Conservation (phyloP, 2,113 vertebrate species). For the Indicator indicator region DNA sequence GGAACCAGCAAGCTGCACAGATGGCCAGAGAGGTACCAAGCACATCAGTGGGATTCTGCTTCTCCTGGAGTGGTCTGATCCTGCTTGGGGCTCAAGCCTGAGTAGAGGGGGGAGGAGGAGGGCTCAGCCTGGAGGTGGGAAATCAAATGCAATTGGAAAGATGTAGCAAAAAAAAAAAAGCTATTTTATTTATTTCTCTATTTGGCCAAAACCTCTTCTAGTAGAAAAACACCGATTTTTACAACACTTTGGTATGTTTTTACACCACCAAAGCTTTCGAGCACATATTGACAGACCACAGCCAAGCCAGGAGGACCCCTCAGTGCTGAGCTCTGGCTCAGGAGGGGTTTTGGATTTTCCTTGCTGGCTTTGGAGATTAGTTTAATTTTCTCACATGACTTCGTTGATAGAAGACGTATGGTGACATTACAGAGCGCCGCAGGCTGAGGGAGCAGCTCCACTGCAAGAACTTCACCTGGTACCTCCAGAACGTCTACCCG, state of each 20-base stretch:
- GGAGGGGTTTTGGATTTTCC: too few relatives aligned
- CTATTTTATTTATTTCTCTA: not conserved
- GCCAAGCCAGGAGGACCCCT: not conserved
- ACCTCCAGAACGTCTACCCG: conserved; percentile 89
- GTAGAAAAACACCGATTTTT: not conserved
- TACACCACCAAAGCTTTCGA: rapidly evolving
- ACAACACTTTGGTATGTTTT: not conserved
- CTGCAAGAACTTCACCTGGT: conserved; percentile 97
- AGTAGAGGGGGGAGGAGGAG: not conserved
- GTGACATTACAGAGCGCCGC: conserved; percentile 88
- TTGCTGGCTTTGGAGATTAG: not conserved
- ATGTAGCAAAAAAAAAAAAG: not conserved
- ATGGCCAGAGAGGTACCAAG: conserved; percentile 86
- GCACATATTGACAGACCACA: rapidly evolving
- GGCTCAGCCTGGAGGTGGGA: not conserved
- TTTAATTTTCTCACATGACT: not conserved
- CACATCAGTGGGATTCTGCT: rapidly evolving
- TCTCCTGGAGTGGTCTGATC: not conserved
- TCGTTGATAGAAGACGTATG: conserved; percentile 82
- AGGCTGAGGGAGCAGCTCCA: conserved; percentile 84
- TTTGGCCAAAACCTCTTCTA: not conserved
- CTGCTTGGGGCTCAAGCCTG: not conserved
- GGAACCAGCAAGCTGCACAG: conserved; percentile 85
- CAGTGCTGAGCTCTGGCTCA: not conserved
- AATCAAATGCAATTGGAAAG: not conserved